Evolutionary conservation across 2,888 invertebrate genomes (phyloP).

Genomic region (Trichopoda pennipes): DNA sequence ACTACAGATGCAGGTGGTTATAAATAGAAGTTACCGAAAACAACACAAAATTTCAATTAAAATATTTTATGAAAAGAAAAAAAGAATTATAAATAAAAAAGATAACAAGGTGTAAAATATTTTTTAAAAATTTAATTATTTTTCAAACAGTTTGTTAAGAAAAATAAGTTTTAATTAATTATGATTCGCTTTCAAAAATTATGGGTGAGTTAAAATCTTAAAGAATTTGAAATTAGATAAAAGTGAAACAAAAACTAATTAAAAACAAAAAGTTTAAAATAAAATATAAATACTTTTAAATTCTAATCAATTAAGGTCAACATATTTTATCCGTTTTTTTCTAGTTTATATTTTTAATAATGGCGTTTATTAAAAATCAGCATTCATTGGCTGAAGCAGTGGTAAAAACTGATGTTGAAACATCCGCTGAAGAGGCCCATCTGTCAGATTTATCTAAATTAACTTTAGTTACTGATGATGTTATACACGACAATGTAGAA

Average conservation of each 20-base stretch:
- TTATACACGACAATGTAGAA: slow-evolving; percentile 74
- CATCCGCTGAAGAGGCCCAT: neutral
- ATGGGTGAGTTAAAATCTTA: slow-evolving; percentile 66
- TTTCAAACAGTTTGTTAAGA: neutral
- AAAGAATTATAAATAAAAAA: slow-evolving; percentile 22
- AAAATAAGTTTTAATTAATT: slow-evolving; percentile 36
- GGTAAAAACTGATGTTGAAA: slow-evolving; percentile 13
- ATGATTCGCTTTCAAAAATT: slow-evolving; percentile 67
- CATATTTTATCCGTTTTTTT: neutral
- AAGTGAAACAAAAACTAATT: neutral
- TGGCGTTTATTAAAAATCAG: slow-evolving; percentile 21
- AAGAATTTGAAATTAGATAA: neutral
- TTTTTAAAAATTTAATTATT: slow-evolving; percentile 5
- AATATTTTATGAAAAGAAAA: slow-evolving; percentile 55
- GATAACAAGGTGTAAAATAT: slow-evolving; percentile 46
- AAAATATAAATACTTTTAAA: no score
- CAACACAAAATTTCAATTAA: neutral
- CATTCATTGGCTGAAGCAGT: slow-evolving; percentile 25
- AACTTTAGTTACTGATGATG: slow-evolving; percentile 74
- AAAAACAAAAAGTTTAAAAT: no score
- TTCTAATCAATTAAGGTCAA: no score
- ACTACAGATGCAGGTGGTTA: slow-evolving; percentile 70
- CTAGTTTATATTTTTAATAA: slow-evolving; percentile 12
- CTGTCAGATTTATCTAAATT: slow-evolving; percentile 18
- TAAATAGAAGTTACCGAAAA: neutral